phyloP scores from a whole-genome alignment of 2,113 vertebrate species.

The Strix uralensis region DNA sequence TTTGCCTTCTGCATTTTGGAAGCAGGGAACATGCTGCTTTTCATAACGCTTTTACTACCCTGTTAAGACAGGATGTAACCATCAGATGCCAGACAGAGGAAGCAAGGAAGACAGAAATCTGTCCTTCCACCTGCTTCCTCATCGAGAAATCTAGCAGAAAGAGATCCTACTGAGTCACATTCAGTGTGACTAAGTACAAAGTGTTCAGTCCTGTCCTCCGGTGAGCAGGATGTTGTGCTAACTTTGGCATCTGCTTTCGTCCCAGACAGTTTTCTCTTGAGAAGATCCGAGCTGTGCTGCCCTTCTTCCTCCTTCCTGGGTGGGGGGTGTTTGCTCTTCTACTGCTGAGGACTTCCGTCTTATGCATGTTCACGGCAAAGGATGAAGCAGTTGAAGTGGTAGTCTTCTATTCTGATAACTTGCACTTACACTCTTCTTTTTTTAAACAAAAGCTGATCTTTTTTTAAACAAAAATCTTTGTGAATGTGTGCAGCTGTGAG shows the following conservation, averaged over 20 bases:
- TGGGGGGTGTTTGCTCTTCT: neutral
- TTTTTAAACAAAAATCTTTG: neutral
- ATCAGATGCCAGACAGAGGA: constrained; percentile 15
- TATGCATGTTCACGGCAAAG: neutral
- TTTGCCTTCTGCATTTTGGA: neutral
- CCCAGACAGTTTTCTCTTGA: neutral
- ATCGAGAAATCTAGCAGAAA: neutral
- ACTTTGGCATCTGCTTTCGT: constrained; percentile 4
- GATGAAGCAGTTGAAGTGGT: neutral
- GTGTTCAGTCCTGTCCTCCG: neutral
- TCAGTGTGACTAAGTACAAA: neutral
- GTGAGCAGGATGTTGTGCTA: constrained; percentile 3
- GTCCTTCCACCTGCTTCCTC: constrained; percentile 42
- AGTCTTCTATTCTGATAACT: neutral
- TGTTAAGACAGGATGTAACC: neutral
- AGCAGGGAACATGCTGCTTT: neutral
- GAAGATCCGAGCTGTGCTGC: neutral
- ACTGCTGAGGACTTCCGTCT: neutral
- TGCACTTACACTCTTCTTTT: neutral
- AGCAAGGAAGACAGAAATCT: constrained; percentile 37
- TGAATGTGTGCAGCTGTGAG: neutral
- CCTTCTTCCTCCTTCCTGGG: neutral
- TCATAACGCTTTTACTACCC: neutral
- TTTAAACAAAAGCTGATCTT: neutral
- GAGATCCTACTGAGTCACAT: neutral